These are phyloP conservation scores for Electrophaes corylata DNA, from an alignment of 2,888 invertebrate species.

Conservation along the genomic window DNA sequence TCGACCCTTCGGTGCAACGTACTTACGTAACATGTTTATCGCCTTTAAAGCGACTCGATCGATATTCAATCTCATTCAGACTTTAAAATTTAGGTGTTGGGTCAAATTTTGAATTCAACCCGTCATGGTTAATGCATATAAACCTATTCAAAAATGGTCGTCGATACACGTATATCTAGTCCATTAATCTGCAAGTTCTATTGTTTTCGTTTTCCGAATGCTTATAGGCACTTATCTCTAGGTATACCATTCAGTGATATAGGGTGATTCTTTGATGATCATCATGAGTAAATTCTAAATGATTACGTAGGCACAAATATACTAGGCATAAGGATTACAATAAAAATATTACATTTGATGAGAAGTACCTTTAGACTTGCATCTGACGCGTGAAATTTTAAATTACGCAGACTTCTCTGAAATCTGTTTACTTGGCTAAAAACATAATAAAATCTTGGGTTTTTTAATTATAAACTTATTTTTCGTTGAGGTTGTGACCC, in stretches of 20 bases:
- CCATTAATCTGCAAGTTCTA: constrained; percentile 36
- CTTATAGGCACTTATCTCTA: too few species aligned
- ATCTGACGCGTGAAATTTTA: too few species aligned
- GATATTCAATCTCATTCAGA: constrained; percentile 9
- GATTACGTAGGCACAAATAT: too few species aligned
- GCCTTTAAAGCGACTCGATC: not conserved
- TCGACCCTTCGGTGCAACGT: constrained; percentile 60
- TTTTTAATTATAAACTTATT: too few species aligned
- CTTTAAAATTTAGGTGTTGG: constrained; percentile 19
- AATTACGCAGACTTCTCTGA: too few species aligned
- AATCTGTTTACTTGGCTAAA: too few species aligned
- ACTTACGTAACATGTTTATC: constrained; percentile 6
- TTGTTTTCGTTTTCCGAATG: constrained; percentile 30
- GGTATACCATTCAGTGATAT: not conserved
- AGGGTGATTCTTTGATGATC: not conserved
- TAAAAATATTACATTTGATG: too few species aligned
- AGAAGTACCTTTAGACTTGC: too few species aligned
- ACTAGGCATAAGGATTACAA: too few species aligned
- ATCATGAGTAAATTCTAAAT: too few species aligned
- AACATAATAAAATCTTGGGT: too few species aligned
- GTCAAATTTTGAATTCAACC: constrained; percentile 11
- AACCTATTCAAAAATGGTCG: constrained; percentile 17
- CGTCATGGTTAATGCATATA: constrained; percentile 32
- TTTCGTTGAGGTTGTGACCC: too few species aligned
- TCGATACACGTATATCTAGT: constrained; percentile 34